Evolutionary conservation across 2,888 invertebrate genomes (phyloP).

Genomic region (Cryptocephalus moraei): DNA sequence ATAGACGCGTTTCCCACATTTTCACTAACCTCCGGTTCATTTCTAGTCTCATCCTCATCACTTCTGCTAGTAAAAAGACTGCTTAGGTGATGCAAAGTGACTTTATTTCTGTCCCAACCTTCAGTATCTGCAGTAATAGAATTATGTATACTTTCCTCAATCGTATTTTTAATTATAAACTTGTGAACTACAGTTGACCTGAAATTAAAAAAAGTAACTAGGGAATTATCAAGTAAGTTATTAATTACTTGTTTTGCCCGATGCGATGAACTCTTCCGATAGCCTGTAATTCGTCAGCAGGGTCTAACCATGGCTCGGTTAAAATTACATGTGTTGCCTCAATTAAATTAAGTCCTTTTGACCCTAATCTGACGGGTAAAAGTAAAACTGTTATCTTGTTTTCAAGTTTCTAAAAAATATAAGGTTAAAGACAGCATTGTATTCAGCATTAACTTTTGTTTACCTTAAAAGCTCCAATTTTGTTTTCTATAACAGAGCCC

Average conservation of each 20-base stretch:
- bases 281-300: slow-evolving; percentile 64
- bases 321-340: slow-evolving; percentile 71
- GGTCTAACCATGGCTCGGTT: slow-evolving; percentile 64
- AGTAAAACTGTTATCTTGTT: slow-evolving; percentile 47
- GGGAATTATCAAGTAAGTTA: background rate
- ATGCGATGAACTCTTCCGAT: slow-evolving; percentile 70
- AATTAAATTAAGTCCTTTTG: slow-evolving; percentile 67
- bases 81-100: slow-evolving; percentile 37
- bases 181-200: slow-evolving; percentile 60
- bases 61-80: slow-evolving; percentile 28
- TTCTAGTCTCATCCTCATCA: background rate
- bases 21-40: too few species aligned
- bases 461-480: slow-evolving; percentile 43
- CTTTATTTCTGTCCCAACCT: slow-evolving; percentile 37
- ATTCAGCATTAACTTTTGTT: slow-evolving; percentile 21
- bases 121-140: slow-evolving; percentile 37
- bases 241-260: slow-evolving; percentile 56
- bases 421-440: background rate
- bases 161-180: slow-evolving; percentile 56
- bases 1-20: too few species aligned
- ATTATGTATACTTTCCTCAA: slow-evolving; percentile 57
- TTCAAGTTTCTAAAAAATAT: slow-evolving; percentile 12
- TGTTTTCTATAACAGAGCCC: slow-evolving; percentile 17
- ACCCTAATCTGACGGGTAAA: slow-evolving; percentile 57
- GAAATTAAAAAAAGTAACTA: slow-evolving; percentile 12